phyloP scores from a whole-genome alignment of 2,113 vertebrate species.

The Carettochelys insculpta region DNA sequence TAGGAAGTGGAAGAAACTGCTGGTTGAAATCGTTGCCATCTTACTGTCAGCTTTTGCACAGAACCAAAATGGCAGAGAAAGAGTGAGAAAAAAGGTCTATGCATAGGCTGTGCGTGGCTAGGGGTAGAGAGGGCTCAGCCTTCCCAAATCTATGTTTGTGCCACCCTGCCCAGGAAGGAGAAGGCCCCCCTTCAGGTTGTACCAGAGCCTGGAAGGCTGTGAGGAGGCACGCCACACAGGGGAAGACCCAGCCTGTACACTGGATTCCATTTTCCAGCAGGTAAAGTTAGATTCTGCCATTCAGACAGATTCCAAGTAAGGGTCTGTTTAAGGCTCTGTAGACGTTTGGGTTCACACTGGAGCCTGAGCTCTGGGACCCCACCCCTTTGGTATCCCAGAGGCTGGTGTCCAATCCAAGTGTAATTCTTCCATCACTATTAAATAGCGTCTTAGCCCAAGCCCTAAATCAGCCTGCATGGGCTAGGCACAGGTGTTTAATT shows the following conservation, averaged over 20 bases:
- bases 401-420: neutral
- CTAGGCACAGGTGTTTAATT: neutral
- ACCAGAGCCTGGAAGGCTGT: neutral
- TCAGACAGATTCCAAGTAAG: neutral
- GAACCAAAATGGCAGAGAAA: constrained; percentile 45
- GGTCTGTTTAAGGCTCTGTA: neutral
- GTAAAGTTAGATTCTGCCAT: neutral
- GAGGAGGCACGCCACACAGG: neutral
- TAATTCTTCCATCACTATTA: neutral
- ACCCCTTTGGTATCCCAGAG: neutral
- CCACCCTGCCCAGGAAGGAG: too few relatives aligned
- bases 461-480: neutral
- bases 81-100: neutral
- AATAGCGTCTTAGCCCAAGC: neutral
- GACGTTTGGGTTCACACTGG: neutral
- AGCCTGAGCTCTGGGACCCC: neutral
- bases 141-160: too few relatives aligned
- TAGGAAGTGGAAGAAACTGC: neutral
- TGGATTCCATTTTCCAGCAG: neutral
- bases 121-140: too few relatives aligned
- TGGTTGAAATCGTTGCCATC: neutral
- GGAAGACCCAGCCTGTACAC: neutral
- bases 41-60: constrained; percentile 15
- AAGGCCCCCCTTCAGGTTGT: too few relatives aligned
- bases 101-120: too few relatives aligned